A percentile compares a stretch with the other conserved stretches of the same genome.
phyloP scores from a whole-genome alignment of 2,888 invertebrate species.

The Hyppa rectilinea region DNA sequence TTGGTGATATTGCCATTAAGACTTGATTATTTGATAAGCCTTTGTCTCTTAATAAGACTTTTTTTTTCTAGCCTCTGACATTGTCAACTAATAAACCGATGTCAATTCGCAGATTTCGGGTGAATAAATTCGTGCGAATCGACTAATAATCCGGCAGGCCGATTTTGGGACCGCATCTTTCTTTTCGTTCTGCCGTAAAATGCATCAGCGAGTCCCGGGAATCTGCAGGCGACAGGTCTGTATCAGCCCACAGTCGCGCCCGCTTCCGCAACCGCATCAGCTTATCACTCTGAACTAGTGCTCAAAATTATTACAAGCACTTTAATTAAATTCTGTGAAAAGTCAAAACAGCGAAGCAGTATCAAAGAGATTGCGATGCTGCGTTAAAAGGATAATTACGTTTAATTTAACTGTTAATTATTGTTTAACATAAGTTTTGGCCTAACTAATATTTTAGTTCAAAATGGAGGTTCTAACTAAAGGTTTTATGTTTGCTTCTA shows the following conservation, averaged over 20 bases:
- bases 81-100: too few species aligned
- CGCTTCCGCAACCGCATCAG: neutral
- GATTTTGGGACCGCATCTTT: too few species aligned
- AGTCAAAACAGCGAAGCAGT: constrained; percentile 52
- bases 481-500: neutral
- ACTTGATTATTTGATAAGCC: too few species aligned
- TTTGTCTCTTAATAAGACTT: too few species aligned
- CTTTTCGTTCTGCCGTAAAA: neutral
- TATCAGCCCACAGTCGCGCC: neutral
- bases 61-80: too few species aligned
- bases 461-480: neutral
- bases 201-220: neutral
- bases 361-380: constrained; percentile 52
- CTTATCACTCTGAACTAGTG: constrained; percentile 7
- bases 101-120: too few species aligned
- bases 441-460: constrained; percentile 23
- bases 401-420: constrained; percentile 46
- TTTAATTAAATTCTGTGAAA: constrained; percentile 63
- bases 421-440: constrained; percentile 31
- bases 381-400: constrained; percentile 39
- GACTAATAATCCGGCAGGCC: too few species aligned
- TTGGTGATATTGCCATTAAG: too few species aligned
- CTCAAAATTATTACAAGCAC: constrained; percentile 49
- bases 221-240: neutral
- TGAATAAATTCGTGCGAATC: too few species aligned